Percentiles rank a stretch among this genome's conserved stretches.
These are phyloP conservation scores for Thamnophis sirtalis DNA, from an alignment of 2,113 vertebrate species.

Conservation along the genomic window DNA sequence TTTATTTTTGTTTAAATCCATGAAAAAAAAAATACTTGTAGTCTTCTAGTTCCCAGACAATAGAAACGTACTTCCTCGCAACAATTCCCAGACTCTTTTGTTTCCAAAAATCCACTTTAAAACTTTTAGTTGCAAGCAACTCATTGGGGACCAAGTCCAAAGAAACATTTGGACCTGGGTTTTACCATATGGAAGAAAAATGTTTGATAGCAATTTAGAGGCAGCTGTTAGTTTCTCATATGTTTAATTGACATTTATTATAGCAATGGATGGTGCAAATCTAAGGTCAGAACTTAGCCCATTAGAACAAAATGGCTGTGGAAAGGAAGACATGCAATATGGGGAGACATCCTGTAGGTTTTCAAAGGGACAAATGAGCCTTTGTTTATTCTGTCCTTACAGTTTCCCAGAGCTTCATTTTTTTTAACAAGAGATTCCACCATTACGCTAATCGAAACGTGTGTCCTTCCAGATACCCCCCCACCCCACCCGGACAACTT, in stretches of 20 bases:
- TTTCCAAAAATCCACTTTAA: neutral
- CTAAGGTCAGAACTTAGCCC: conserved; percentile 22
- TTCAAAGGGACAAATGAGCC: conserved; percentile 14
- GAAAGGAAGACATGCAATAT: neutral
- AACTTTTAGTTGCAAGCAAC: neutral
- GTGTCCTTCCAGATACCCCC: conserved; percentile 49
- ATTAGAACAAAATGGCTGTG: conserved; percentile 10
- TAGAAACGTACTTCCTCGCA: neutral
- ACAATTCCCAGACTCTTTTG: neutral
- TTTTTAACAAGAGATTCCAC: conserved; percentile 39
- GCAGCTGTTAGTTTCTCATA: conserved; percentile 3
- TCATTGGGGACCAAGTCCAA: conserved; percentile 11
- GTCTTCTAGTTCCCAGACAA: neutral
- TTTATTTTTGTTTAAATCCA: neutral
- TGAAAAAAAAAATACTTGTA: neutral
- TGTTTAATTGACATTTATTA: conserved; percentile 37
- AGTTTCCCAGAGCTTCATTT: conserved; percentile 9
- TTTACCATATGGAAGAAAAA: neutral
- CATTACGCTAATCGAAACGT: conserved; percentile 41
- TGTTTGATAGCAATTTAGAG: conserved; percentile 31
- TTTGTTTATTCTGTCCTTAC: conserved; percentile 14
- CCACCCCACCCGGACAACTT: conserved; percentile 41
- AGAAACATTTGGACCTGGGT: neutral
- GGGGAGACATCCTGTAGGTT: conserved; percentile 11
- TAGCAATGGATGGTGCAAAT: conserved; percentile 9